Conservation (phyloP, 92 coral and sea anemone genomes). For the Scolanthus callimorphus region DNA sequence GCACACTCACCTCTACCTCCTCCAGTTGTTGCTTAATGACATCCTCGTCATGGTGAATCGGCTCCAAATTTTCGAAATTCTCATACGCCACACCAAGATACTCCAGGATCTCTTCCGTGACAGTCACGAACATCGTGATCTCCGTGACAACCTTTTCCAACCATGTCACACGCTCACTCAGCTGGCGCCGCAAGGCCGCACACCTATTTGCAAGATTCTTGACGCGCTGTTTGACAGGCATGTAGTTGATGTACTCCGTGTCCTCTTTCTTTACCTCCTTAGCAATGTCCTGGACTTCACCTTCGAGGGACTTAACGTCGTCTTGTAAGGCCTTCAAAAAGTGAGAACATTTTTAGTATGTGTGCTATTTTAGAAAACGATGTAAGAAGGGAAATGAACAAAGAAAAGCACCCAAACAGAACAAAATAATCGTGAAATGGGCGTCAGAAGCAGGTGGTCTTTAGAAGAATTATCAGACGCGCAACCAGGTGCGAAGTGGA, state of each 20-base stretch:
- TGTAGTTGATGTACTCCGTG: constrained; percentile 62
- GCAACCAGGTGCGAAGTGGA: too few species aligned
- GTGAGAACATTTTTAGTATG: too few species aligned
- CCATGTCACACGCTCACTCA: constrained; percentile 50
- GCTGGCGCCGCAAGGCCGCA: constrained; percentile 48
- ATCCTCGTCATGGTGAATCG: constrained; percentile 79
- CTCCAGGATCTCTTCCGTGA: constrained; percentile 62
- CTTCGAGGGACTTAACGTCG: constrained; percentile 50
- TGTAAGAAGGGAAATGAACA: too few species aligned
- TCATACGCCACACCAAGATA: constrained; percentile 57
- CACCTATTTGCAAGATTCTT: constrained; percentile 56
- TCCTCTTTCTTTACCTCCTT: constrained; percentile 66
- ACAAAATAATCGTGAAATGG: too few species aligned
- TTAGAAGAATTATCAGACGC: too few species aligned
- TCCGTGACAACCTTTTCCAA: constrained; percentile 61
- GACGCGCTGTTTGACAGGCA: constrained; percentile 77
- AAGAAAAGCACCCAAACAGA: too few species aligned
- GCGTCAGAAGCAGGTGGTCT: too few species aligned
- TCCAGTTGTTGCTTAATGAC: constrained; percentile 62
- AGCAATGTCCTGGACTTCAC: constrained; percentile 55
- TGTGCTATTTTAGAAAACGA: too few species aligned
- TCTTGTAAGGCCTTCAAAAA: constrained; percentile 50
- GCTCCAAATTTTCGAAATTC: constrained; percentile 58
- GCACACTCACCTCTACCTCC: constrained; percentile 62
- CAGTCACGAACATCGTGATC: constrained; percentile 55